A percentile compares a stretch with the other conserved stretches of the same genome.
Conservation (phyloP, 1,140 invertebrate species). For the Caenorhabditis inopinata region DNA sequence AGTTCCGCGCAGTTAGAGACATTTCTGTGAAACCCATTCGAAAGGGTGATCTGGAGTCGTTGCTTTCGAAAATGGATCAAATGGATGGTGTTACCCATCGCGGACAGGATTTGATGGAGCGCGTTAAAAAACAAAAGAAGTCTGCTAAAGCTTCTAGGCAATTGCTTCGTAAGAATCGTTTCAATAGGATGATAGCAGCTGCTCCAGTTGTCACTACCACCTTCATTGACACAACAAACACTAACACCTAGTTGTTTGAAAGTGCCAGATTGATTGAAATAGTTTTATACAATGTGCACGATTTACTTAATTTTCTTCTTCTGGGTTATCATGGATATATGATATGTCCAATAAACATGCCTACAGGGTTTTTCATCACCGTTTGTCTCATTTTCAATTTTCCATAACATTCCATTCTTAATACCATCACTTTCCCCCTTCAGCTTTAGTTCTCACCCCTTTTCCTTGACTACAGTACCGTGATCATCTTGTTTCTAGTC, state of each 20-base stretch:
- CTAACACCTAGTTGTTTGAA: neutral
- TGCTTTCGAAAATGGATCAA: conserved; percentile 60
- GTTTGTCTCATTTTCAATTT: too few relatives aligned
- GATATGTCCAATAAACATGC: neutral
- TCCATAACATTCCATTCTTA: too few relatives aligned
- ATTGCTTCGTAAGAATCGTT: conserved; percentile 58
- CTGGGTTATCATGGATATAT: neutral
- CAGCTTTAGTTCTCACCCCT: conserved; percentile 22
- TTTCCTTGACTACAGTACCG: neutral
- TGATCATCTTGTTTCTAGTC: conserved; percentile 6
- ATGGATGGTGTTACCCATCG: conserved; percentile 64
- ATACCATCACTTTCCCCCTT: too few relatives aligned
- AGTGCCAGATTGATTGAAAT: conserved; percentile 19
- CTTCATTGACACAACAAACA: conserved; percentile 46
- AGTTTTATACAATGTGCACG: neutral
- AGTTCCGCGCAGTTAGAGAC: conserved; percentile 95
- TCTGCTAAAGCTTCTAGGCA: conserved; percentile 60
- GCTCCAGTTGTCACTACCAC: conserved; percentile 46
- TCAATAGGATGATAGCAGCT: conserved; percentile 52
- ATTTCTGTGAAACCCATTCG: conserved; percentile 91
- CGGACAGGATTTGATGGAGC: conserved; percentile 60
- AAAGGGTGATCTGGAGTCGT: conserved; percentile 58
- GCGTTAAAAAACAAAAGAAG: conserved; percentile 66
- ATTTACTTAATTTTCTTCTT: conserved; percentile 9
- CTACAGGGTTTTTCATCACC: neutral